These are phyloP conservation scores for Strigops habroptila DNA, from an alignment of 2,113 vertebrate genomes.

Conservation along the genomic window DNA sequence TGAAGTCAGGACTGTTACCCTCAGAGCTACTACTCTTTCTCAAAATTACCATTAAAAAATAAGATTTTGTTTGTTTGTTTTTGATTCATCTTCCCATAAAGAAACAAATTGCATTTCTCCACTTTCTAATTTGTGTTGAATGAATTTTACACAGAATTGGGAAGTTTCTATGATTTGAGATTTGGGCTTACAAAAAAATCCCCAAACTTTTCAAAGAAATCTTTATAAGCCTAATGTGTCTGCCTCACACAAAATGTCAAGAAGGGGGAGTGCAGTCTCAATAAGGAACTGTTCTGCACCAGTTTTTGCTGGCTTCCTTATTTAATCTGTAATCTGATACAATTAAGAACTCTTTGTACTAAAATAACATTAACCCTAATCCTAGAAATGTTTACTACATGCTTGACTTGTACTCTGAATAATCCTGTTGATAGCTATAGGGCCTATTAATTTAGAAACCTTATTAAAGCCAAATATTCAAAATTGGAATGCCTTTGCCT, in stretches of 20 bases:
- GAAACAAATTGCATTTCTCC: background rate
- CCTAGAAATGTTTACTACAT: background rate
- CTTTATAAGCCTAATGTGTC: background rate
- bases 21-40: background rate
- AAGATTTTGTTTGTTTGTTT: background rate
- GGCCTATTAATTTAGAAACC: background rate
- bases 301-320: background rate
- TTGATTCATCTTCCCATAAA: background rate
- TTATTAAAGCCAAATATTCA: background rate
- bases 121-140: background rate
- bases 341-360: background rate
- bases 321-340: slow-evolving; percentile 18
- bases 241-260: background rate
- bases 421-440: background rate
- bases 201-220: background rate
- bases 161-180: background rate
- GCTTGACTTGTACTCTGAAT: background rate
- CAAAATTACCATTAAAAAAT: background rate
- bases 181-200: background rate
- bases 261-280: background rate
- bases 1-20: background rate
- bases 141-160: background rate
- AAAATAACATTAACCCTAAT: slow-evolving; percentile 1
- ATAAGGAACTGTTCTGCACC: background rate
- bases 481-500: background rate